phyloP scores from a whole-genome alignment of 2,888 invertebrate species.

The Syrphus vitripennis region DNA sequence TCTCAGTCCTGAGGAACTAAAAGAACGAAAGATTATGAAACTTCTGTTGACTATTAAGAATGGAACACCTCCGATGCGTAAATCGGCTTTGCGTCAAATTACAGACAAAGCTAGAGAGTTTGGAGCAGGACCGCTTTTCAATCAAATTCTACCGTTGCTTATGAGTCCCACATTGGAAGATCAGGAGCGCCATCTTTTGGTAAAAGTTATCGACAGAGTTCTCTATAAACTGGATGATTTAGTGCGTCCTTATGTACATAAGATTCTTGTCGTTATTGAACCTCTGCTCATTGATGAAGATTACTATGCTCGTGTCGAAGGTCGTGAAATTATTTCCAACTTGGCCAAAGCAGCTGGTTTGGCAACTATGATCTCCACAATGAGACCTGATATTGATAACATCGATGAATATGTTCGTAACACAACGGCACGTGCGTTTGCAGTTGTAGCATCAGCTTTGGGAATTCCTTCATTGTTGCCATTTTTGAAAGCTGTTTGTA shows the following conservation, averaged over 20 bases:
- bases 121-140: conserved; percentile 98
- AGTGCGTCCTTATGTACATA: conserved; percentile 99
- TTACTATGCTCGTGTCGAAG: conserved; percentile 99
- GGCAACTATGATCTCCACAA: conserved; percentile 99
- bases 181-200: conserved; percentile 98
- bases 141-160: conserved; percentile 98
- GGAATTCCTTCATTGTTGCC: conserved; percentile 98
- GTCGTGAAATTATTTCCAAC: conserved; percentile 99
- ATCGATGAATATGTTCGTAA: conserved; percentile 99
- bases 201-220: conserved; percentile 99
- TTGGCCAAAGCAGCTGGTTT: conserved; percentile 99
- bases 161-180: conserved; percentile 99
- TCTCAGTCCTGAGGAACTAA: conserved; percentile 97
- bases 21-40: conserved; percentile 99
- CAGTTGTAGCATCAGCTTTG: conserved; percentile 99
- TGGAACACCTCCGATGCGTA: conserved; percentile 99
- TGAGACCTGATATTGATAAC: conserved; percentile 99
- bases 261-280: conserved; percentile 99
- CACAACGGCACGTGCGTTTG: conserved; percentile 99
- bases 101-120: conserved; percentile 99
- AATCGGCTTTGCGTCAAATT: conserved; percentile 97
- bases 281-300: conserved; percentile 99
- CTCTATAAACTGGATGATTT: conserved; percentile 99
- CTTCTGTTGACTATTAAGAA: conserved; percentile 98
- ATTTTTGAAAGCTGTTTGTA: conserved; percentile 99